phyloP scores from a whole-genome alignment of 1,140 invertebrate genomes.

The Drosophila watanabei region DNA sequence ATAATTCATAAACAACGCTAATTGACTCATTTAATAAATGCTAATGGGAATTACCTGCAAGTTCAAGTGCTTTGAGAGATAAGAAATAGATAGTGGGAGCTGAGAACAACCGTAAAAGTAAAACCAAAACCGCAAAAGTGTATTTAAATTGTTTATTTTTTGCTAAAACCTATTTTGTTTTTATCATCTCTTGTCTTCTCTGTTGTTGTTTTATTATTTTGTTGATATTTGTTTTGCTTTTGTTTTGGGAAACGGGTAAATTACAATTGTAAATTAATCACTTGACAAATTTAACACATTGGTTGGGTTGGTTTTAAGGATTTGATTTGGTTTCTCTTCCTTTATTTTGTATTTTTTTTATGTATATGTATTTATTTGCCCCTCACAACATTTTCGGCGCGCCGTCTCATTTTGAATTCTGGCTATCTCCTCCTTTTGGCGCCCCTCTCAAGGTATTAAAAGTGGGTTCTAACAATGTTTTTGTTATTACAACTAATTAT shows the following conservation, averaged over 20 bases:
- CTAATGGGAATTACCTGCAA: slow-evolving; percentile 17
- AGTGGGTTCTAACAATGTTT: slow-evolving; percentile 58
- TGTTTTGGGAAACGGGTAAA: slow-evolving; percentile 28
- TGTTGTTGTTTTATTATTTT: slow-evolving; percentile 8
- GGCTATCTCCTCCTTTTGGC: slow-evolving; percentile 10
- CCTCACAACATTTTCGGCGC: slow-evolving; percentile 40
- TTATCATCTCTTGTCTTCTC: slow-evolving; percentile 45
- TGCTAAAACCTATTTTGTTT: slow-evolving; percentile 62
- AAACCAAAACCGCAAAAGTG: not conserved
- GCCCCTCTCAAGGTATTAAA: slow-evolving; percentile 30
- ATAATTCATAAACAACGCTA: slow-evolving; percentile 7
- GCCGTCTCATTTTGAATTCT: slow-evolving; percentile 18
- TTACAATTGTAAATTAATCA: slow-evolving; percentile 35
- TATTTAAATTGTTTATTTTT: slow-evolving; percentile 59
- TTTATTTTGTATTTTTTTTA: slow-evolving; percentile 7
- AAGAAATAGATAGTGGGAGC: not conserved
- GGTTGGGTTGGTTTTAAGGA: slow-evolving; percentile 21
- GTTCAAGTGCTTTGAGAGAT: slow-evolving; percentile 4
- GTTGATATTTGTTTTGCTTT: slow-evolving; percentile 14
- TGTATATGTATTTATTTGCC: slow-evolving; percentile 20
- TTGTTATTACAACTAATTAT: slow-evolving; percentile 69
- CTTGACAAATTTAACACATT: slow-evolving; percentile 60
- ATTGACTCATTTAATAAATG: slow-evolving; percentile 11
- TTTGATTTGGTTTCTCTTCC: slow-evolving; percentile 18
- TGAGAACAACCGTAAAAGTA: not conserved